Conservation (phyloP, 2,113 vertebrate genomes). For the Elachura formosa region DNA sequence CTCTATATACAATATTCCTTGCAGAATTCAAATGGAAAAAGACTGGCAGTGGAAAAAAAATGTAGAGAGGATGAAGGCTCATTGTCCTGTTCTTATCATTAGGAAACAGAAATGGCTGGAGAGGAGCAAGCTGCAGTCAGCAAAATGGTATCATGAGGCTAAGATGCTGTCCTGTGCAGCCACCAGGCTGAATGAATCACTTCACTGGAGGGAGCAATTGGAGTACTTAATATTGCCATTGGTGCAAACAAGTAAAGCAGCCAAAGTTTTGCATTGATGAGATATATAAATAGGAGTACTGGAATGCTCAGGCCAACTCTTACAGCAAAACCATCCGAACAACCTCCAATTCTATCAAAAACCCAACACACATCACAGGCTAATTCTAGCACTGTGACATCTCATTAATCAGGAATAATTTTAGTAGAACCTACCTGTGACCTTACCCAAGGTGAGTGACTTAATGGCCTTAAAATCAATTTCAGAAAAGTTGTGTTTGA, state of each 20-base stretch:
- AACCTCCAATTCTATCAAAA: background rate
- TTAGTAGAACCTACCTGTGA: constrained; percentile 78
- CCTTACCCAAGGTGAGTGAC: constrained; percentile 90
- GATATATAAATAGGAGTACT: background rate
- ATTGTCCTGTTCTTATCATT: background rate
- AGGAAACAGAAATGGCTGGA: background rate
- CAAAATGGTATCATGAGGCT: background rate
- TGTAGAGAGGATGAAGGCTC: background rate
- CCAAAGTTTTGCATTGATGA: background rate
- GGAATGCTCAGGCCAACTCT: background rate
- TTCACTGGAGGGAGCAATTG: background rate
- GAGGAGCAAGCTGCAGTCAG: background rate
- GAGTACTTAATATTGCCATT: background rate
- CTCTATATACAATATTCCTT: background rate
- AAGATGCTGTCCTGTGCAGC: background rate
- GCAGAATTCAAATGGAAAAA: background rate
- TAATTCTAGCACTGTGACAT: background rate
- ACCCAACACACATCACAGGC: background rate
- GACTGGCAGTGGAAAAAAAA: background rate
- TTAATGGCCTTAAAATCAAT: constrained; percentile 83
- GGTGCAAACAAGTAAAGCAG: background rate
- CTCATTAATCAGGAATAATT: background rate
- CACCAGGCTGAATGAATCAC: background rate
- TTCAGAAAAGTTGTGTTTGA: constrained; percentile 89
- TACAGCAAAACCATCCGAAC: background rate